Evolutionary conservation across 2,888 invertebrate genomes (phyloP).

Genomic region (Drosophila cracens): DNA sequence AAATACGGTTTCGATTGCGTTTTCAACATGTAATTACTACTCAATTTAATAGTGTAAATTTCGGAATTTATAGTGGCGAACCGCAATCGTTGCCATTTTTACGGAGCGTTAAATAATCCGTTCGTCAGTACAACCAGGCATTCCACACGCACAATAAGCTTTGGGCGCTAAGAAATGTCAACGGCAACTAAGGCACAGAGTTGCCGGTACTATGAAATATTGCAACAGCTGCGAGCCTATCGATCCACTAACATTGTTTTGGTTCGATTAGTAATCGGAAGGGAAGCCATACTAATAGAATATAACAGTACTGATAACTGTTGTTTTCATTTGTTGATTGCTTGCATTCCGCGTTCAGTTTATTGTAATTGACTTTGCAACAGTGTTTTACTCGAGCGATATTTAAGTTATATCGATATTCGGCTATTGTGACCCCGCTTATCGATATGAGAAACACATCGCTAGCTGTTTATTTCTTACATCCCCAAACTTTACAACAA

Average conservation of each 20-base stretch:
- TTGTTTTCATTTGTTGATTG: background rate
- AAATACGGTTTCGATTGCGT: slow-evolving; percentile 37
- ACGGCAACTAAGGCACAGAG: slow-evolving; percentile 57
- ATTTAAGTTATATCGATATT: slow-evolving; percentile 6
- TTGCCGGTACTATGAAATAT: slow-evolving; percentile 39
- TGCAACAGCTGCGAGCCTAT: slow-evolving; percentile 30
- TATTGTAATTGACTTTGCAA: background rate
- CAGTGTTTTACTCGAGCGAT: background rate
- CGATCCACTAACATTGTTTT: slow-evolving; percentile 4
- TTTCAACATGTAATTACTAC: slow-evolving; percentile 25
- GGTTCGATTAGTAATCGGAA: slow-evolving; percentile 12
- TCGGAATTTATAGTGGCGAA: slow-evolving; percentile 55
- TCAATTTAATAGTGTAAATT: slow-evolving; percentile 42
- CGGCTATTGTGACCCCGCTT: background rate
- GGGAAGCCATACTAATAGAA: background rate
- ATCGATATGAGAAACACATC: slow-evolving; percentile 15
- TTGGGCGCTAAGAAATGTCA: slow-evolving; percentile 60
- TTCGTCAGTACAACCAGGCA: slow-evolving; percentile 63
- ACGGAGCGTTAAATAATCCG: slow-evolving; percentile 83
- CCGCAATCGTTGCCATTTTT: slow-evolving; percentile 73
- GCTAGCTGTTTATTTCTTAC: slow-evolving; percentile 43
- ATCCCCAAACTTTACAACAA: slow-evolving; percentile 50
- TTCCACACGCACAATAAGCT: slow-evolving; percentile 54
- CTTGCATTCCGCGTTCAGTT: background rate
- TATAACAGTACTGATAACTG: background rate